phyloP scores from a whole-genome alignment of 2,888 invertebrate genomes.

The Taenaris catops region DNA sequence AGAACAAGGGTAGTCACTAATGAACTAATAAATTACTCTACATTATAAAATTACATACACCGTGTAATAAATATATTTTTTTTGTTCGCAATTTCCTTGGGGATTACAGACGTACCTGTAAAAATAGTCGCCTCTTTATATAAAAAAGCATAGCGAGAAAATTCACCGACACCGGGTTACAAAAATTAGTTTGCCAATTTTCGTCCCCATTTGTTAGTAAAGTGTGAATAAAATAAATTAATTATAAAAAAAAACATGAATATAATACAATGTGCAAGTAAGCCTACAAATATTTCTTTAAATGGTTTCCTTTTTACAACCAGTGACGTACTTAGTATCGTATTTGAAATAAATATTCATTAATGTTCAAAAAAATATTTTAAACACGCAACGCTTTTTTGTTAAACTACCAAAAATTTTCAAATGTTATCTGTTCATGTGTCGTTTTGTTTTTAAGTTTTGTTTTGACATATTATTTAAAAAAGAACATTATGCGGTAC shows the following conservation, averaged over 20 bases:
- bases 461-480: too few relatives aligned
- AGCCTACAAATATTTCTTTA: constrained; percentile 1
- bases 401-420: too few relatives aligned
- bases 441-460: too few relatives aligned
- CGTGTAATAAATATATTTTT: constrained; percentile 36
- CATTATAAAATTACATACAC: constrained; percentile 24
- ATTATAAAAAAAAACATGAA: constrained; percentile 26
- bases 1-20: constrained; percentile 33
- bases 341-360: too few relatives aligned
- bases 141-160: constrained; percentile 15
- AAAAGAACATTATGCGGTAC: constrained; percentile 3
- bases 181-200: constrained; percentile 27
- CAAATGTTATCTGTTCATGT: too few relatives aligned
- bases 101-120: constrained; percentile 71
- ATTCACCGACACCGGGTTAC: constrained; percentile 34
- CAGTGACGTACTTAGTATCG: constrained; percentile 16
- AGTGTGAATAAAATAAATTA: constrained; percentile 25
- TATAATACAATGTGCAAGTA: constrained; percentile 30
- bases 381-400: too few relatives aligned
- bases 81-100: constrained; percentile 55
- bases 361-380: too few relatives aligned
- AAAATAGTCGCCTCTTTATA: constrained; percentile 38
- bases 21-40: constrained; percentile 18
- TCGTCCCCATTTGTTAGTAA: constrained; percentile 44
- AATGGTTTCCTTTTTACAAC: constrained; percentile 9